phyloP scores from a whole-genome alignment of 1,140 invertebrate species.

The Euborellia annulipes region DNA sequence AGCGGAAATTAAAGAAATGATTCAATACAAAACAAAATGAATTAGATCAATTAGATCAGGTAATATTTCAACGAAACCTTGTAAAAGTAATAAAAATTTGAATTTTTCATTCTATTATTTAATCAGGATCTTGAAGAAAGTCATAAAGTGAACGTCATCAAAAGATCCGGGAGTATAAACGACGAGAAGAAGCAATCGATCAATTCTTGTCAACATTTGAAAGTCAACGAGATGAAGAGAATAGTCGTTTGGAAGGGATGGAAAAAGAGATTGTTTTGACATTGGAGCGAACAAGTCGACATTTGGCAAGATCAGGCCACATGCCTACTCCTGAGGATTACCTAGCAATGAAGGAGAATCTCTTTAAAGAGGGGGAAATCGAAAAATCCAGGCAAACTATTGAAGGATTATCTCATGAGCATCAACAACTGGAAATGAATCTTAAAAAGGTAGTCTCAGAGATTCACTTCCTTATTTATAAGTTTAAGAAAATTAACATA shows the following conservation, averaged over 20 bases:
- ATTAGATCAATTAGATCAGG: constrained; percentile 49
- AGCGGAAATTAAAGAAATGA: constrained; percentile 48
- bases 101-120: not conserved
- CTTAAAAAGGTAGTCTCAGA: constrained; percentile 27
- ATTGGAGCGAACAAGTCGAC: constrained; percentile 36
- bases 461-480: too few species aligned
- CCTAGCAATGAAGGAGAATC: constrained; percentile 33
- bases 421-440: constrained; percentile 30
- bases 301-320: constrained; percentile 30
- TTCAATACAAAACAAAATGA: constrained; percentile 48
- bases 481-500: too few species aligned
- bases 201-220: constrained; percentile 58
- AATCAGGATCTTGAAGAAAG: constrained; percentile 55
- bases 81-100: too few species aligned
- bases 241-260: constrained; percentile 33
- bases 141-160: constrained; percentile 57
- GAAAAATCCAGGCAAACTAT: constrained; percentile 36
- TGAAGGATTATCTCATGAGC: constrained; percentile 31
- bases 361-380: constrained; percentile 39
- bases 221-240: constrained; percentile 45
- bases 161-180: constrained; percentile 63
- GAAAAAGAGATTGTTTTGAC: constrained; percentile 35
- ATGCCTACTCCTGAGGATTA: constrained; percentile 29
- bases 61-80: too few species aligned
- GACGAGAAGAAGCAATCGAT: constrained; percentile 68